These are phyloP conservation scores for Oceanodroma tethys DNA, from an alignment of 2,113 vertebrate species.

Conservation along the genomic window DNA sequence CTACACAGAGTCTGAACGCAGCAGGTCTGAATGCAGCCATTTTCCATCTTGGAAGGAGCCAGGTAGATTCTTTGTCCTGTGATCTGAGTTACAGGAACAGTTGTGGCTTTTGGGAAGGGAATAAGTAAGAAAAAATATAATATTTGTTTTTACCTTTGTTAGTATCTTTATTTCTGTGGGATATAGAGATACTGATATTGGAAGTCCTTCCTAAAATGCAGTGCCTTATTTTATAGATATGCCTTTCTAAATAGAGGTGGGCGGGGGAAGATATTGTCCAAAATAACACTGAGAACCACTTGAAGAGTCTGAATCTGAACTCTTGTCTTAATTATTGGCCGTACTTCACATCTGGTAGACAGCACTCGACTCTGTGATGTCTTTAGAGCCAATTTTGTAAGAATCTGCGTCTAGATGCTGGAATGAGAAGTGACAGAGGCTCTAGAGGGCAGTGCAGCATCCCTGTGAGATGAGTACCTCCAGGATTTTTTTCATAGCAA, in stretches of 20 bases:
- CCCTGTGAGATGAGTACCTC: background rate
- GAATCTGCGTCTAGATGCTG: background rate
- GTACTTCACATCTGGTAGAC: fast-evolving
- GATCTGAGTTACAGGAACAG: background rate
- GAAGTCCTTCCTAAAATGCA: background rate
- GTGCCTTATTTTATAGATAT: background rate
- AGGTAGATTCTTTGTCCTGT: background rate
- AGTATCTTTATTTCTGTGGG: background rate
- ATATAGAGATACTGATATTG: background rate
- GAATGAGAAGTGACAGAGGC: background rate
- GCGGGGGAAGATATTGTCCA: background rate
- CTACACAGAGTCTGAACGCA: background rate
- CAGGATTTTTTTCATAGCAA: background rate
- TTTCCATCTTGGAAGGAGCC: background rate
- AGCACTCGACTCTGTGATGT: background rate
- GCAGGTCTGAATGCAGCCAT: background rate
- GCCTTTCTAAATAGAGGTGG: background rate
- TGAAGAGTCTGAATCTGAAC: background rate
- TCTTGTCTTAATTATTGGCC: background rate
- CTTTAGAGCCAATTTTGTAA: background rate
- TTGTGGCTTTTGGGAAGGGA: background rate
- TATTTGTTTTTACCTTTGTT: background rate
- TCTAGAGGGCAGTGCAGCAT: slow-evolving; percentile 56
- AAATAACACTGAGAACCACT: background rate
- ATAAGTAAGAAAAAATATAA: background rate